A percentile compares a stretch with the other conserved stretches of the same genome.
Evolutionary conservation across 2,113 vertebrate species (phyloP).

Genomic region (Stercorarius parasiticus): DNA sequence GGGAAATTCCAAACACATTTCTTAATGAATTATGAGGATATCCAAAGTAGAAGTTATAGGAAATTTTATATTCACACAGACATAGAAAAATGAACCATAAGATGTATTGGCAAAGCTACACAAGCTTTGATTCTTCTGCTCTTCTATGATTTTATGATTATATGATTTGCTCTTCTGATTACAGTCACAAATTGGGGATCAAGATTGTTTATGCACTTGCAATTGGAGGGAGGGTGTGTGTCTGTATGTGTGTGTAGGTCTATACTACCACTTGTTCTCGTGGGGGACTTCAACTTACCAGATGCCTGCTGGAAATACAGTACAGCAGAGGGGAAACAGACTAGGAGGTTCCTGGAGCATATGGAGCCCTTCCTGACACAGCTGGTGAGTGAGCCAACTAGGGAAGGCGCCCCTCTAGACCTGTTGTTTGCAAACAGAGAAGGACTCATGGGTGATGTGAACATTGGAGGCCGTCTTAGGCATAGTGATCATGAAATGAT

Average conservation of each 20-base stretch:
- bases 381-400: neutral
- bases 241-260: neutral
- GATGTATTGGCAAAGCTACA: neutral
- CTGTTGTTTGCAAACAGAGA: neutral
- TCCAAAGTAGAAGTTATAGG: neutral
- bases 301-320: neutral
- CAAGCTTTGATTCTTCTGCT: neutral
- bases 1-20: neutral
- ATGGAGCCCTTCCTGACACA: neutral
- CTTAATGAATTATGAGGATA: neutral
- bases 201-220: neutral
- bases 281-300: neutral
- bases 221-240: accelerated
- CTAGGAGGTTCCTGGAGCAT: neutral
- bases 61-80: neutral
- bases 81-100: neutral
- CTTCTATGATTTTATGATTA: neutral
- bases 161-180: neutral
- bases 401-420: neutral
- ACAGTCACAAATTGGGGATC: neutral
- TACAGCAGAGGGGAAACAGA: neutral
- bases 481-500: neutral
- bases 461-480: neutral
- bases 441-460: neutral
- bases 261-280: neutral